Evolutionary conservation across 23 tunicate genomes (phyloP).

Genomic region (Diplosoma virens): DNA sequence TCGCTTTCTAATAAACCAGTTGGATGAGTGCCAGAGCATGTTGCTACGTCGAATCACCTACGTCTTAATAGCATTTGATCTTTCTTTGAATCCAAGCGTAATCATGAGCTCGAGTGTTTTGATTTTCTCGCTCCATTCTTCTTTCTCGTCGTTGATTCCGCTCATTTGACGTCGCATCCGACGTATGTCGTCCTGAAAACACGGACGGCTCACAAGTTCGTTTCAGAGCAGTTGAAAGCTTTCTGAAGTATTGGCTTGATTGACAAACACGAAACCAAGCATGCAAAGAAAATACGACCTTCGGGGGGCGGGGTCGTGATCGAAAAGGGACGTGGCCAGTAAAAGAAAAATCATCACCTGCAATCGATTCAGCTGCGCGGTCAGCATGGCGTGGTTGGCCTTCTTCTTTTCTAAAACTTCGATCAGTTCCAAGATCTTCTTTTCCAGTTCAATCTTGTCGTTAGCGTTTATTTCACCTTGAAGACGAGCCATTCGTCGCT

Average conservation of each 20-base stretch:
- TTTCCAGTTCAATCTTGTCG: conserved; percentile 75
- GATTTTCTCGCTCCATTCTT: conserved; percentile 47
- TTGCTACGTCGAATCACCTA: too few species aligned
- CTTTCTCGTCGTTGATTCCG: conserved; percentile 33
- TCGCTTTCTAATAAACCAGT: too few species aligned
- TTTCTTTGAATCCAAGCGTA: conserved; percentile 51
- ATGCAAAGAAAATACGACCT: neutral
- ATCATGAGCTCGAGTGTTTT: conserved; percentile 87
- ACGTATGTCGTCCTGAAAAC: conserved; percentile 72
- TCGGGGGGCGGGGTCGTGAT: too few species aligned
- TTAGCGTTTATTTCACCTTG: conserved; percentile 90
- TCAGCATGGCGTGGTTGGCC: conserved; percentile 35
- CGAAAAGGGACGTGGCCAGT: neutral
- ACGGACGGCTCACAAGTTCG: too few species aligned
- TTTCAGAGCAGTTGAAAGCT: too few species aligned
- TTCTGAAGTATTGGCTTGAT: too few species aligned
- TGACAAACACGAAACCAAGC: neutral
- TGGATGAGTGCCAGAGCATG: too few species aligned
- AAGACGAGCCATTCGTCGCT: conserved; percentile 82
- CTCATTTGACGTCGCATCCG: conserved; percentile 71
- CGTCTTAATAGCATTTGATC: conserved; percentile 43
- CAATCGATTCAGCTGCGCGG: conserved; percentile 63
- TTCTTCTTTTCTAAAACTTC: conserved; percentile 54
- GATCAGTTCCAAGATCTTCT: conserved; percentile 48
- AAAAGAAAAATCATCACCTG: conserved; percentile 15